A percentile compares a stretch with the other conserved stretches of the same genome.
Evolutionary conservation across 2,888 invertebrate species (phyloP).

Genomic region (Coremacera marginata): DNA sequence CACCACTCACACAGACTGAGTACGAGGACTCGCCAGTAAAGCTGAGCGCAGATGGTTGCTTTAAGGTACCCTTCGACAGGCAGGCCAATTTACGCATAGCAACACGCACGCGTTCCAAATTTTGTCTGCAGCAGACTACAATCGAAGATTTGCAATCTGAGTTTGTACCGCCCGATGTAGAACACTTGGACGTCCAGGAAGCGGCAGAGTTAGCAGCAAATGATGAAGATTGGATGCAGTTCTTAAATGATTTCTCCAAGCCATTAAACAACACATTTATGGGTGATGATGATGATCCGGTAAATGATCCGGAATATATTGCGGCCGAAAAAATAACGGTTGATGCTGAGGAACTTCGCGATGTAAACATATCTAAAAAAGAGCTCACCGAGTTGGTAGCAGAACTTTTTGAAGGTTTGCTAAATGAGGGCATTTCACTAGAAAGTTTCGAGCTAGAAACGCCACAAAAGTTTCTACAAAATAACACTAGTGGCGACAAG

Average conservation of each 20-base stretch:
- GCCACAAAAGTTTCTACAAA: conserved; percentile 60
- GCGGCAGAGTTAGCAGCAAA: conserved; percentile 71
- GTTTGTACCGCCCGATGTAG: conserved; percentile 91
- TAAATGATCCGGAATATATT: conserved; percentile 90
- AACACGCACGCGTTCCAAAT: conserved; percentile 87
- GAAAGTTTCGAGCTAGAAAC: conserved; percentile 67
- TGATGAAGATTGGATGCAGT: conserved; percentile 80
- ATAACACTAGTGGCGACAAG: conserved; percentile 36
- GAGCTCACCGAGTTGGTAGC: conserved; percentile 86
- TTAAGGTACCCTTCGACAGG: conserved; percentile 75
- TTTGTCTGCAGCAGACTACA: conserved; percentile 84
- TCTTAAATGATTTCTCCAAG: conserved; percentile 81
- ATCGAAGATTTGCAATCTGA: conserved; percentile 89
- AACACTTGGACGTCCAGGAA: conserved; percentile 79
- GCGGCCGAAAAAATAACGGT: conserved; percentile 84
- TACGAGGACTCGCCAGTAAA: conserved; percentile 60
- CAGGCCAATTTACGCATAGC: conserved; percentile 79
- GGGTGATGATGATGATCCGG: conserved; percentile 81
- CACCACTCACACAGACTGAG: conserved; percentile 67
- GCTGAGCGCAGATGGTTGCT: conserved; percentile 77
- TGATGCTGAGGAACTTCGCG: conserved; percentile 86
- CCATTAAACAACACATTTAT: conserved; percentile 72
- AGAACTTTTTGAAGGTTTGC: conserved; percentile 82
- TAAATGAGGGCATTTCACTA: conserved; percentile 67
- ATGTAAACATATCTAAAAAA: conserved; percentile 86